Conservation (phyloP, 2,797 vertebrate species). For the Aldrovandia affinis region DNA sequence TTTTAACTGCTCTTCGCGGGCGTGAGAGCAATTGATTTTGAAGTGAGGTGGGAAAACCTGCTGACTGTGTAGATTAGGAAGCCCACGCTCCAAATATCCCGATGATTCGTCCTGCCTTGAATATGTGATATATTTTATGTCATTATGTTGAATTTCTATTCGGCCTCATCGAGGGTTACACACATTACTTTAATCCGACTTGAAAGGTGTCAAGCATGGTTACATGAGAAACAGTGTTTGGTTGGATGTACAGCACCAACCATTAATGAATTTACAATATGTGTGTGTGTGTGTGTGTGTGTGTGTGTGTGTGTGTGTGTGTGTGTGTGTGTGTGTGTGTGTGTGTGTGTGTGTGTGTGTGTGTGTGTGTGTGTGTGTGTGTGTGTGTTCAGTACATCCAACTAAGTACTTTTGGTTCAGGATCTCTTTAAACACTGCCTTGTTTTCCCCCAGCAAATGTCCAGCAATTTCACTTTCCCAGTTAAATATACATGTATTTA, state of each 20-base stretch:
- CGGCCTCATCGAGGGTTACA: not conserved
- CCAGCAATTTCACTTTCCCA: not conserved
- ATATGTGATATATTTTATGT: not conserved
- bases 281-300: not conserved
- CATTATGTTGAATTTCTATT: not conserved
- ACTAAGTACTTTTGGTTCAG: not conserved
- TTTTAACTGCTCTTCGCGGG: not conserved
- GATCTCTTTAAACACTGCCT: too few relatives aligned
- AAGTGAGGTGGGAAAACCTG: not conserved
- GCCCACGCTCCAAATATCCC: not conserved
- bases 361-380: not conserved
- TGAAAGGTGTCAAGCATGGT: not conserved
- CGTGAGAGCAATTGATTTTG: conserved; percentile 14
- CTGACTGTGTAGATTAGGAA: not conserved
- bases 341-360: not conserved
- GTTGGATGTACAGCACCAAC: not conserved
- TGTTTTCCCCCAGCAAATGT: too few relatives aligned
- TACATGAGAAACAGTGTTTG: not conserved
- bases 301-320: not conserved
- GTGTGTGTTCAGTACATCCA: not conserved
- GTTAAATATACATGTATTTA: too few relatives aligned
- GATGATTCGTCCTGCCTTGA: not conserved
- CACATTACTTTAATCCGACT: not conserved
- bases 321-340: not conserved
- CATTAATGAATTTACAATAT: not conserved